These are phyloP conservation scores for Leptopilina boulardi DNA, from an alignment of 1,140 invertebrate genomes.

Conservation along the genomic window DNA sequence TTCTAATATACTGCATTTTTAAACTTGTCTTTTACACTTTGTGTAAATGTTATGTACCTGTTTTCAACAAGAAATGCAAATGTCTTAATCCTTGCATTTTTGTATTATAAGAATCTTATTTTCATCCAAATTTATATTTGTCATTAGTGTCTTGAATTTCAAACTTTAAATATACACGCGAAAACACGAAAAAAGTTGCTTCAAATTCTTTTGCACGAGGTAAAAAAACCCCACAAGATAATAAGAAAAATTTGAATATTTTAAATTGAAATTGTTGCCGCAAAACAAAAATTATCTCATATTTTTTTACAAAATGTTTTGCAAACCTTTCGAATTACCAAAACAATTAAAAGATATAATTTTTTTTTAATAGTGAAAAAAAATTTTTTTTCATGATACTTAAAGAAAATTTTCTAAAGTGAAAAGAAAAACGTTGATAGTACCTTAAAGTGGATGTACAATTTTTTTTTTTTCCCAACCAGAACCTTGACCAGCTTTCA, in stretches of 20 bases:
- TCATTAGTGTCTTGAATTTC: neutral
- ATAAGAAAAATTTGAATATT: neutral
- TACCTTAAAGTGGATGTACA: too few species aligned
- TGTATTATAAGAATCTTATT: neutral
- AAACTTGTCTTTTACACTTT: neutral
- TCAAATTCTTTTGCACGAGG: slow-evolving; percentile 26
- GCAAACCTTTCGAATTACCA: too few species aligned
- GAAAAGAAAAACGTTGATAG: too few species aligned
- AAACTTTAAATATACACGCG: neutral
- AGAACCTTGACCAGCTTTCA: slow-evolving; percentile 50
- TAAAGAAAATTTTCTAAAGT: too few species aligned
- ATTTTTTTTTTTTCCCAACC: slow-evolving; percentile 37
- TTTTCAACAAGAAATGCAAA: neutral
- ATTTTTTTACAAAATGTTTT: too few species aligned
- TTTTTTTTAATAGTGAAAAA: too few species aligned
- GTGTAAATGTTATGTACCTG: neutral
- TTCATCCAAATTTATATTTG: slow-evolving; percentile 8
- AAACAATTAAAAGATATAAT: too few species aligned
- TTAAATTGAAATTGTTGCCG: neutral
- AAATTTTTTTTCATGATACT: too few species aligned
- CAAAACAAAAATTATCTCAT: too few species aligned
- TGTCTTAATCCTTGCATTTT: neutral
- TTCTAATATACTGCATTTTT: too few species aligned
- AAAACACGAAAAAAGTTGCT: slow-evolving; percentile 38
- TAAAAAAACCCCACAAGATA: neutral